Percentiles rank a stretch among this genome's conserved stretches.
Conservation (phyloP, 92 coral and sea anemone species). For the Epizoanthus scotinus region DNA sequence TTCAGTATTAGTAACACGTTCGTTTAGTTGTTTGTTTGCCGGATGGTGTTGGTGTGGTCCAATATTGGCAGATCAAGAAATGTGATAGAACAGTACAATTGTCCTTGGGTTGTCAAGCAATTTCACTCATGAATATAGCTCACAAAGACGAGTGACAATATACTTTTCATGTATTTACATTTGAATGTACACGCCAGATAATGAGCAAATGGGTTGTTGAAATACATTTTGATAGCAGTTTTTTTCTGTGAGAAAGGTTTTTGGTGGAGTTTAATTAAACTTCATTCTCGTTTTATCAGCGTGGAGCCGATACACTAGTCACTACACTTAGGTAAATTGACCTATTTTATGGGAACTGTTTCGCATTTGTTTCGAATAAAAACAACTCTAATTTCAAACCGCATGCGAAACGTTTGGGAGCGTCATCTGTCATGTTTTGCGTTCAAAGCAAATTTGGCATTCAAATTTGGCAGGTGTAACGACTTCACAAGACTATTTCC, state of each 20-base stretch:
- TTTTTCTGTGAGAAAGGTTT: background rate
- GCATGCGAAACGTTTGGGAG: background rate
- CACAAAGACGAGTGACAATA: constrained; percentile 5
- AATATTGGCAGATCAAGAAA: background rate
- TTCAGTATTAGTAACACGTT: background rate
- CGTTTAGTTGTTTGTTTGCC: too few species aligned
- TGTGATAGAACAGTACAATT: background rate
- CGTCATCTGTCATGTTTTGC: background rate
- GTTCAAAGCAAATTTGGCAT: background rate
- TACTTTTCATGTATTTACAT: background rate
- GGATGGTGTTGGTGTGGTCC: background rate
- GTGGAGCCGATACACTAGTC: background rate
- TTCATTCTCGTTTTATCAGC: background rate
- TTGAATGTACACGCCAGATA: background rate
- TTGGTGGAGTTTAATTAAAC: background rate
- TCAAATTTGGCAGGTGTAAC: background rate
- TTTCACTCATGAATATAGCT: background rate
- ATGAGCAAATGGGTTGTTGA: constrained; percentile 6
- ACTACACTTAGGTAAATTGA: background rate
- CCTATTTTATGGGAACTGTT: background rate
- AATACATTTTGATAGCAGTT: background rate
- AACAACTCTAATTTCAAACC: background rate
- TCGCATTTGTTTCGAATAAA: background rate
- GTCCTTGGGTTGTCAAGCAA: too few species aligned
- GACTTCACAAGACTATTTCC: background rate